Base-by-base conservation (phyloP, 2,888 invertebrate genomes). In the Capitulum mitella region DNA sequence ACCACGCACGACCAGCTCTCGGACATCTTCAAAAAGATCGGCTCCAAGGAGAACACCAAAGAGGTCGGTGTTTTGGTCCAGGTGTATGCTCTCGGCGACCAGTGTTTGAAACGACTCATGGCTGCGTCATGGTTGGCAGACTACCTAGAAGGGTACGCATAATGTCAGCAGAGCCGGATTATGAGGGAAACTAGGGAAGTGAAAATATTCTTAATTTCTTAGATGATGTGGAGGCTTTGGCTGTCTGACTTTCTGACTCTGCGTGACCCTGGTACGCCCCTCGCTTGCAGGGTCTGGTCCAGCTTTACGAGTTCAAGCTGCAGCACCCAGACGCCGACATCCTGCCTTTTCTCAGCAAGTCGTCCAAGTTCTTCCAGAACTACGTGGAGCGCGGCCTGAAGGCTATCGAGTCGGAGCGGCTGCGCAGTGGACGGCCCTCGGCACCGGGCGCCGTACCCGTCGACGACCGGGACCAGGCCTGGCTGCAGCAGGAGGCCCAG, bases 1-100 rank as follows among this genome's bases (percentile, higher is more conserved):
- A 90, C 90, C 32, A 91, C 92, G n/a, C 94, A 95, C 84, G 94
- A 94, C 82, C 91, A 92, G 82, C 87, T 97, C 80, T 92, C 94
- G 0, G 92, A 93, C 84, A 97, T 97, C 83, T 93, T 97, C 83
- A 93, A 93, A 86, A 91, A 95, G 83, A 95, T 97, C 84, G 95
- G 95, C 61, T 92, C 91, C 77, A 95, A 94, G 86, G 93, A 95
- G 81, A 93, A 93, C 81, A 93, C 93, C 5, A 87, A 88, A 84
- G 89, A 90, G 84, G 88, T 87, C 82, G 80, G 81, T 78, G 78
- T 22, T 10, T 32, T 10, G 5, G 32, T 8, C n/a, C 26, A 26
- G 54, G 22, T 54, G 26, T n/a, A n/a, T n/a, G n/a, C n/a, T n/a
- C n/a, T n/a, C n/a, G n/a, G n/a, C n/a, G n/a, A n/a, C n/a, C n/a